Percentiles rank a stretch among this genome's conserved stretches.
phyloP scores from a whole-genome alignment of 2,888 invertebrate genomes.

The Spodoptera littoralis region DNA sequence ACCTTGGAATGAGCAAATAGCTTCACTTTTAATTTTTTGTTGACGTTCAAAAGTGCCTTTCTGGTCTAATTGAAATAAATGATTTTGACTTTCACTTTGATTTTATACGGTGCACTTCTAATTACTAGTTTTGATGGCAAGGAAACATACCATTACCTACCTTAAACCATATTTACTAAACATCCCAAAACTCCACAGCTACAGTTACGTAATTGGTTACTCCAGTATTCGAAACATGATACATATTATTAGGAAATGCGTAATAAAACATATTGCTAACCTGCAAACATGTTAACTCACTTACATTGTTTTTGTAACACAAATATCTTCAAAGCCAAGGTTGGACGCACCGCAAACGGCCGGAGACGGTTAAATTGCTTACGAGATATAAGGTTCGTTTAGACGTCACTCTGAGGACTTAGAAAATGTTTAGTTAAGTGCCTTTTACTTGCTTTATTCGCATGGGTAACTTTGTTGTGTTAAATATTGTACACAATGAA shows the following conservation, averaged over 20 bases:
- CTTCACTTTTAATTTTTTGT: too few relatives aligned
- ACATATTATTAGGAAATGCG: slow-evolving; percentile 27
- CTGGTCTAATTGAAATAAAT: too few relatives aligned
- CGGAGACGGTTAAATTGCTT: slow-evolving; percentile 40
- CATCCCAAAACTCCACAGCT: background rate
- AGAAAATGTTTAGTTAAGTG: slow-evolving; percentile 8
- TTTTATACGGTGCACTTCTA: too few relatives aligned
- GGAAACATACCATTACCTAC: too few relatives aligned
- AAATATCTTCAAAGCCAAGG: slow-evolving; percentile 57
- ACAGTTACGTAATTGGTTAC: slow-evolving; percentile 10
- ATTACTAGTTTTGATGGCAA: too few relatives aligned
- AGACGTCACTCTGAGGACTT: background rate
- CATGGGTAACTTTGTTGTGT: background rate
- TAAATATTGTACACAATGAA: background rate
- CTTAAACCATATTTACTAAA: background rate
- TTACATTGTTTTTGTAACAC: slow-evolving; percentile 47
- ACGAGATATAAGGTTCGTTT: slow-evolving; percentile 25
- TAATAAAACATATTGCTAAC: slow-evolving; percentile 37
- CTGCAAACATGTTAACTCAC: slow-evolving; percentile 47
- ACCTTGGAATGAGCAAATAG: too few relatives aligned
- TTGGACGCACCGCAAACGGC: slow-evolving; percentile 23
- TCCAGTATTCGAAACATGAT: slow-evolving; percentile 17
- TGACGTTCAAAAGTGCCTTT: too few relatives aligned
- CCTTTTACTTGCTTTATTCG: background rate
- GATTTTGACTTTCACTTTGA: too few relatives aligned